Conservation (phyloP, 2,113 vertebrate genomes). For the Antechinus stuartii region DNA sequence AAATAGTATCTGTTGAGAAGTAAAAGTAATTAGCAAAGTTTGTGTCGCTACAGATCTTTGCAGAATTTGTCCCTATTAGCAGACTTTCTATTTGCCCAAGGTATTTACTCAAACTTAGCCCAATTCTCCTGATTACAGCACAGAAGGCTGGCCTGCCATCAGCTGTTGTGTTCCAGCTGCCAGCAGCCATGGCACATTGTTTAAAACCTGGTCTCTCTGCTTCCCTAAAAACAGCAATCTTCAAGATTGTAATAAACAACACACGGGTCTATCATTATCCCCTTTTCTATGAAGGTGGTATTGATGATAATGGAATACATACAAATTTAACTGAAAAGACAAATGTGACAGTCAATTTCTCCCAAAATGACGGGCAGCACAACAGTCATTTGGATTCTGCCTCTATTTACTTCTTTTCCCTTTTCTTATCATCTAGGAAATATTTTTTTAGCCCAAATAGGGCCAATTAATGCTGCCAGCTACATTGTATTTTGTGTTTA, state of each 20-base stretch:
- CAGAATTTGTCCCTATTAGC: not conserved
- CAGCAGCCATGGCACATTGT: not conserved
- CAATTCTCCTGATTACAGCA: not conserved
- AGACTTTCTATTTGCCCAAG: not conserved
- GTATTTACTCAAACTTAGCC: not conserved
- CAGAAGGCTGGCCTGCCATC: not conserved
- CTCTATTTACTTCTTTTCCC: not conserved
- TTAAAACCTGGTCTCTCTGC: not conserved
- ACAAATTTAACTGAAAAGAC: constrained; percentile 3
- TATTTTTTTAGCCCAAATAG: not conserved
- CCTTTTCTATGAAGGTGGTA: not conserved
- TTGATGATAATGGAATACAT: not conserved
- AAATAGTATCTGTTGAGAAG: not conserved
- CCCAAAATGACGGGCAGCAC: not conserved
- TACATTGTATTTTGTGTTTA: not conserved
- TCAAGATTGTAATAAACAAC: not conserved
- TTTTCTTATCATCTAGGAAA: not conserved
- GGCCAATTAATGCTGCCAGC: not conserved
- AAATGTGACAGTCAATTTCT: not conserved
- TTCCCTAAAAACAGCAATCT: not conserved
- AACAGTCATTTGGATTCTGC: not conserved
- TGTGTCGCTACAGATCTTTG: not conserved
- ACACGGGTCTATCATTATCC: not conserved
- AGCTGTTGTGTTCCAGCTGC: not conserved
- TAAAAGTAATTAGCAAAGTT: not conserved